Percentiles rank a stretch among this genome's conserved stretches.
Conservation (phyloP, 2,113 vertebrate species). For the Gavia stellata region DNA sequence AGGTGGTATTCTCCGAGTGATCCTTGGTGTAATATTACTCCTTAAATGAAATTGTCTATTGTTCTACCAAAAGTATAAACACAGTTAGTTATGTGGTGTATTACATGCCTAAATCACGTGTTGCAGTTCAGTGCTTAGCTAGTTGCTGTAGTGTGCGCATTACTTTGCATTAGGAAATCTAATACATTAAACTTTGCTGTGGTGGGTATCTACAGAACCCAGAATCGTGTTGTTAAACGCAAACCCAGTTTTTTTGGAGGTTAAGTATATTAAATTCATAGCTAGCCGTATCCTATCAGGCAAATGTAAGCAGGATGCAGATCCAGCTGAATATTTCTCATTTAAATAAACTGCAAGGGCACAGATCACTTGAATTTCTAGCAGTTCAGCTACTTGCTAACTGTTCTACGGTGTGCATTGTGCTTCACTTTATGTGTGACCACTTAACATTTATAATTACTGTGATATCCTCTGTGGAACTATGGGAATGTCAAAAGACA, state of each 20-base stretch:
- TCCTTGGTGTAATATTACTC: neutral
- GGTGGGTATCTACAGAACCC: neutral
- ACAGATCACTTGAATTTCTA: neutral
- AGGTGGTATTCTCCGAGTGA: neutral
- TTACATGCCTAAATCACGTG: neutral
- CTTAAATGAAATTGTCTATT: neutral
- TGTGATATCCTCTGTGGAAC: neutral
- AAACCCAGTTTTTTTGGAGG: neutral
- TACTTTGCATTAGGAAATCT: neutral
- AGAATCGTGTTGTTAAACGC: neutral
- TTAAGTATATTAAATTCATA: neutral
- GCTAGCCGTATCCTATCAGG: neutral
- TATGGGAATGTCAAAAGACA: neutral
- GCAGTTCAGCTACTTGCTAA: neutral
- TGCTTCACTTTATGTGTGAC: neutral
- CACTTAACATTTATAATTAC: neutral
- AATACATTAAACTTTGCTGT: neutral
- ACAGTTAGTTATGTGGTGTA: neutral
- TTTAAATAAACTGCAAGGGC: neutral
- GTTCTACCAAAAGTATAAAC: neutral
- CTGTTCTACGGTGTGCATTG: neutral
- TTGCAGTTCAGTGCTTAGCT: neutral
- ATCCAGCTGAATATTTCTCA: neutral
- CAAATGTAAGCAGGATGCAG: neutral
- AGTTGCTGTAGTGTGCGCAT: neutral